Base-by-base conservation (phyloP, 2,888 invertebrate species). In the Desoria tigrina region DNA sequence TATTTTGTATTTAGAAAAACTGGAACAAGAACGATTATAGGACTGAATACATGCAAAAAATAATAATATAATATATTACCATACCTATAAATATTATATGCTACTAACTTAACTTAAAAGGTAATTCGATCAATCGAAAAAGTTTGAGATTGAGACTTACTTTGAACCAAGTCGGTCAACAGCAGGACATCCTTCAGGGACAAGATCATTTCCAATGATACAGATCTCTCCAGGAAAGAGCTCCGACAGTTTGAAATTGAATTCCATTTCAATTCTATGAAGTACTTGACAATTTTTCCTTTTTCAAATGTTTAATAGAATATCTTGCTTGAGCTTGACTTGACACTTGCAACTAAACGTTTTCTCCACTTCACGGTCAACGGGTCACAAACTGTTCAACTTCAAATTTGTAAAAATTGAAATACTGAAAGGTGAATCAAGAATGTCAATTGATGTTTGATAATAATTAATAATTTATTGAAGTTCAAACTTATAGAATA, bases 191-290 rank as follows among this genome's bases (percentile, higher is more conserved):
- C 60, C 56, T 6, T 28, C 23, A 1, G 75, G 75, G 42, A 75
- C 68, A 28, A 75, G 45, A 45, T 72, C 72, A 39, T 50, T 53
- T 14, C 71, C 68, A 50, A 73, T 71, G 16, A 71, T 24, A 0
- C 73, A 72, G 9, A 75, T 66, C 61, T 75, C 71, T 14, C 54
- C 49, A 11, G 73, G 71, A 54, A 74, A 74, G 18, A 74, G 53
- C 21, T 74, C 74, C 7, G 72, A 49, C 32, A 73, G 42, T 3
- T 70, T 59, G 55, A 72, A 72, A 37, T 55, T 49, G 42, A 64
- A 73, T 32, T 74, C 74, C 74, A 74, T 74, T 45, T 45, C 16
- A 6, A 16, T 9, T 21, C n/a, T n/a, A 9, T n/a, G 21, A 9
- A 11, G 6, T n/a, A 11, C 45, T 18, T 21, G 21, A 45, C 16